Evolutionary conservation across 2,888 invertebrate species (phyloP).

Genomic region (Troides aeacus): DNA sequence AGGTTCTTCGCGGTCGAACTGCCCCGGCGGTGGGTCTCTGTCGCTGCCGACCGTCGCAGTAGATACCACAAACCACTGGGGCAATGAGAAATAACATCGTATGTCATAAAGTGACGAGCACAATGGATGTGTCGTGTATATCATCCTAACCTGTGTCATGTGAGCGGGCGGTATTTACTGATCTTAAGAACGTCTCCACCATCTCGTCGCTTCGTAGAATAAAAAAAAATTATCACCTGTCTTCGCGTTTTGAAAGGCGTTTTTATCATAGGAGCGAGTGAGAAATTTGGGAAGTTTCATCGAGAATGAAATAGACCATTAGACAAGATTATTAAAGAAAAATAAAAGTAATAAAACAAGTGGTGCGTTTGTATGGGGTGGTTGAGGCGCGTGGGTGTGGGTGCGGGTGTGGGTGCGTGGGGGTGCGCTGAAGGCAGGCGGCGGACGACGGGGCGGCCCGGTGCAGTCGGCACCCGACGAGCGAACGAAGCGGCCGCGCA

Average conservation of each 20-base stretch:
- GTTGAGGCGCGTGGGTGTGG: slow-evolving; percentile 34
- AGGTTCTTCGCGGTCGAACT: too few species aligned
- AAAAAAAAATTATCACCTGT: slow-evolving; percentile 32
- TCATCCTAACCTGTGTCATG: too few species aligned
- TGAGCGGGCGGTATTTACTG: too few species aligned
- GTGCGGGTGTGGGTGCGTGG: slow-evolving; percentile 48
- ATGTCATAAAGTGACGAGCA: too few species aligned
- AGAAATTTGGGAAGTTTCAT: slow-evolving; percentile 64
- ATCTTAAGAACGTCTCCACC: too few species aligned
- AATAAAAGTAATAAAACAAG: slow-evolving; percentile 75
- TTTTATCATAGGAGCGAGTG: slow-evolving; percentile 49
- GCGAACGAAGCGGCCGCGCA: slow-evolving; percentile 37
- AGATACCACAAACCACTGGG: too few species aligned
- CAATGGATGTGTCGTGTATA: too few species aligned
- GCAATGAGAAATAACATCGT: too few species aligned
- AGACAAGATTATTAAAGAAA: slow-evolving; percentile 75
- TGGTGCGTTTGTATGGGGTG: slow-evolving; percentile 44
- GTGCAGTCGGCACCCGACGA: slow-evolving; percentile 58
- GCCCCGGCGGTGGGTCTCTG: too few species aligned
- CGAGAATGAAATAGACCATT: slow-evolving; percentile 67
- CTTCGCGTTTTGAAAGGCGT: background rate
- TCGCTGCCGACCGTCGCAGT: too few species aligned
- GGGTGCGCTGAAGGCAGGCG: slow-evolving; percentile 46
- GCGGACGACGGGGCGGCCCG: slow-evolving; percentile 42
- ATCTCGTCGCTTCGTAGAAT: background rate